Evolutionary conservation across 2,797 vertebrate species (phyloP).

Genomic region (Botia almorhae): DNA sequence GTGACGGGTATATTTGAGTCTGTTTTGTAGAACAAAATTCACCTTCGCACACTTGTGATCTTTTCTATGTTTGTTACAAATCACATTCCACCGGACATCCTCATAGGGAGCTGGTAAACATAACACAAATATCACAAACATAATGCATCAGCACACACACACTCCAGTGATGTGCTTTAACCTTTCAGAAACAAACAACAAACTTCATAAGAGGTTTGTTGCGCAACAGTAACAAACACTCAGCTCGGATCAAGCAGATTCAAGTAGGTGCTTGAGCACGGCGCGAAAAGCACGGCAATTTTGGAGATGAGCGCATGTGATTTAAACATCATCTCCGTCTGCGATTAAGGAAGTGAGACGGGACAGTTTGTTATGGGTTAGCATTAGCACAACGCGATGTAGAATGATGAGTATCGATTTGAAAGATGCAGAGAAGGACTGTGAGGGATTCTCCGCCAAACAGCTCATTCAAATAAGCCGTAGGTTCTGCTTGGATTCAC

Average conservation of each 20-base stretch:
- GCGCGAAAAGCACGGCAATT: background rate
- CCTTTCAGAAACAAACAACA: constrained; percentile 24
- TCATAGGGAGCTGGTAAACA: background rate
- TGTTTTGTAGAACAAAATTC: background rate
- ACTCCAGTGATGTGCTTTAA: constrained; percentile 9
- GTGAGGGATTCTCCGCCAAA: background rate
- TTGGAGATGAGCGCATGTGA: background rate
- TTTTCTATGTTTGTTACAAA: background rate
- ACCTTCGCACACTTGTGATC: background rate
- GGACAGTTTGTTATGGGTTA: background rate
- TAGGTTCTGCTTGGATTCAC: background rate
- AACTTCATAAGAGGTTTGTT: constrained; percentile 18
- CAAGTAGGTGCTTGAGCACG: constrained; percentile 32
- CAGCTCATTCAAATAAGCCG: background rate
- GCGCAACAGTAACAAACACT: constrained; percentile 34
- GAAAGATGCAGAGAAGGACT: background rate
- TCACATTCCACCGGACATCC: background rate
- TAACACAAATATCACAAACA: background rate
- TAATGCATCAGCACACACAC: background rate
- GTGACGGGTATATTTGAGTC: background rate
- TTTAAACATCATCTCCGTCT: background rate
- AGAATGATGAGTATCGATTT: background rate
- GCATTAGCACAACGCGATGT: background rate
- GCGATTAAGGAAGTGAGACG: background rate
- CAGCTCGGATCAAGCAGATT: constrained; percentile 25